phyloP scores from a whole-genome alignment of 2,113 vertebrate genomes.

The Heterochromis multidens region DNA sequence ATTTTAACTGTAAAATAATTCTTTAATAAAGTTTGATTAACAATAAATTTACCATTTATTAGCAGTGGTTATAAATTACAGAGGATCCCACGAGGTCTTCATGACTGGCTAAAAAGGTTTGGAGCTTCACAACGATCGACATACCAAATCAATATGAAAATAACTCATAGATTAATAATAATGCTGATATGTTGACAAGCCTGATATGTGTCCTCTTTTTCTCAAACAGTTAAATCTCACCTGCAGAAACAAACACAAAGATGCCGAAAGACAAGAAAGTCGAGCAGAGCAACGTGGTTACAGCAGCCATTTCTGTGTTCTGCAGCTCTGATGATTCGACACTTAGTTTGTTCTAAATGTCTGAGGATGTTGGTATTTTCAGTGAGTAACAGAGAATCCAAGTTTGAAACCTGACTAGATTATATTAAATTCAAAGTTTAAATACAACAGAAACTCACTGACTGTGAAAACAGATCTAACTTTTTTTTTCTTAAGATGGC shows the following conservation, averaged over 20 bases:
- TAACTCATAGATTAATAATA: not conserved
- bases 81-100: too few species aligned
- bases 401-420: not conserved
- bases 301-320: accelerated
- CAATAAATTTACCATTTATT: too few species aligned
- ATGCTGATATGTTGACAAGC: not conserved
- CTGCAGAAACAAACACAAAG: not conserved
- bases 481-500: too few species aligned
- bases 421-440: not conserved
- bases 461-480: not conserved
- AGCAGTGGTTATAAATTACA: too few species aligned
- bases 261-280: accelerated
- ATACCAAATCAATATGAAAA: not conserved
- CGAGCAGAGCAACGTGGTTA: not conserved
- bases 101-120: too few species aligned
- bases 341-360: too few species aligned
- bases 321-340: too few species aligned
- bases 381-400: not conserved
- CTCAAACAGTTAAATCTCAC: not conserved
- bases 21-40: too few species aligned
- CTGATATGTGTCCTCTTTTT: too few species aligned
- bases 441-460: not conserved
- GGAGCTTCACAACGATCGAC: too few species aligned
- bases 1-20: too few species aligned
- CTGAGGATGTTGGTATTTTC: too few species aligned